Percentiles rank a stretch among this genome's conserved stretches.
Conservation (phyloP, 2,797 vertebrate genomes). For the Mormyrops attenuatus region DNA sequence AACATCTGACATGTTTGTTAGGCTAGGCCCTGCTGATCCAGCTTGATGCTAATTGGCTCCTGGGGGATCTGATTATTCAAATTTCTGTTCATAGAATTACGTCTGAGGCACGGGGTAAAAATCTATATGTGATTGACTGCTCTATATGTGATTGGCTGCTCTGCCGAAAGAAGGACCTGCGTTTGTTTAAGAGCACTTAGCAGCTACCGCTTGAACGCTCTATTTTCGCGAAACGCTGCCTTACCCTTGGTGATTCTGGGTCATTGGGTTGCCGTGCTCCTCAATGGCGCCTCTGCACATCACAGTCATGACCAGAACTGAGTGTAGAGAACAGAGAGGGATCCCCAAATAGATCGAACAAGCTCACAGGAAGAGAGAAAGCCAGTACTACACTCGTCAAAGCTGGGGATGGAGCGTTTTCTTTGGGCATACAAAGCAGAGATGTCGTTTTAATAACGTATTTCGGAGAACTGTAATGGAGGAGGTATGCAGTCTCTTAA, state of each 20-base stretch:
- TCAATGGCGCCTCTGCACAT: background rate
- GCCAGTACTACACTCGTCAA: background rate
- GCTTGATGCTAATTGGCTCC: background rate
- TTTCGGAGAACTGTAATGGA: background rate
- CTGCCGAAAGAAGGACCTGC: background rate
- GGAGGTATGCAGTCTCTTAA: background rate
- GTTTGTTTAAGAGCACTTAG: background rate
- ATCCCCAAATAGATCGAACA: background rate
- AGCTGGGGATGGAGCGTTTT: background rate
- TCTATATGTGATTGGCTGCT: too few relatives aligned
- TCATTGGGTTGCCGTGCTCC: background rate
- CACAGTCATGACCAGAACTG: background rate
- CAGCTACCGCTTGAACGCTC: background rate
- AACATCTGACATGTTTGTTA: background rate
- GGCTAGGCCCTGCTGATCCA: background rate
- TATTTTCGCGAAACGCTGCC: background rate
- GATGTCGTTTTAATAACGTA: background rate
- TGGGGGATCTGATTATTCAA: background rate
- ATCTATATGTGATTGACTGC: conserved; percentile 2
- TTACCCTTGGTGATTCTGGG: background rate
- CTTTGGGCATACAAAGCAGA: background rate
- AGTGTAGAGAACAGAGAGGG: background rate
- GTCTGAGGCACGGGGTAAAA: background rate
- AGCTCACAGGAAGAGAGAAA: background rate
- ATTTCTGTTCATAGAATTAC: background rate